Conservation (phyloP, 1,140 invertebrate species). For the Conus betulinus region DNA sequence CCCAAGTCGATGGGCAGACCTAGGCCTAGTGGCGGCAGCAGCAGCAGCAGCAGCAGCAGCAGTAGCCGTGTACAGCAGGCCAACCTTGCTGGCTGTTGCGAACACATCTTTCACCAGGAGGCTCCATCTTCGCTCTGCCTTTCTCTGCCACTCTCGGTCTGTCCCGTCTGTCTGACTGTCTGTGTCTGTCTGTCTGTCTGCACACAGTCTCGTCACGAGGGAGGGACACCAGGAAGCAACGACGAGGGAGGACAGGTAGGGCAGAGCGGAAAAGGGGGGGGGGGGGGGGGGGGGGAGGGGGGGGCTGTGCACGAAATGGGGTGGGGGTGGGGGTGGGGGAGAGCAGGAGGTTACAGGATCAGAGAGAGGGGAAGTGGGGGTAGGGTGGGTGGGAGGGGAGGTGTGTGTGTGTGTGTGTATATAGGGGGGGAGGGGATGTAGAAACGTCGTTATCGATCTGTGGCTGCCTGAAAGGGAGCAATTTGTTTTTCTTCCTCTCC, state of each 20-base stretch:
- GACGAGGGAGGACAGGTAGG: neutral
- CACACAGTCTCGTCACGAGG: neutral
- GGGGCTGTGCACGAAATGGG: neutral
- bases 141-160: neutral
- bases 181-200: neutral
- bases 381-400: too few relatives aligned
- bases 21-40: too few relatives aligned
- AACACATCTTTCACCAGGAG: too few relatives aligned
- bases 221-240: neutral
- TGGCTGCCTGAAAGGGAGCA: too few relatives aligned
- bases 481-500: too few relatives aligned
- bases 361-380: neutral
- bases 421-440: too few relatives aligned
- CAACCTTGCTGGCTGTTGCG: too few relatives aligned
- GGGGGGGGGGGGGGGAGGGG: neutral
- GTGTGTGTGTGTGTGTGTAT: too few relatives aligned
- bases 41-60: too few relatives aligned
- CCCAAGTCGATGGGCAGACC: too few relatives aligned
- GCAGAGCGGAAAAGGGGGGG: neutral
- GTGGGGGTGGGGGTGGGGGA: neutral
- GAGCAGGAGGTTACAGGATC: neutral
- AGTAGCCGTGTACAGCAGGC: too few relatives aligned
- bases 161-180: neutral
- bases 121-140: too few relatives aligned
- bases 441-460: neutral